These are phyloP conservation scores for Heteromurus nitidus DNA, from an alignment of 2,888 invertebrate species.

Conservation along the genomic window DNA sequence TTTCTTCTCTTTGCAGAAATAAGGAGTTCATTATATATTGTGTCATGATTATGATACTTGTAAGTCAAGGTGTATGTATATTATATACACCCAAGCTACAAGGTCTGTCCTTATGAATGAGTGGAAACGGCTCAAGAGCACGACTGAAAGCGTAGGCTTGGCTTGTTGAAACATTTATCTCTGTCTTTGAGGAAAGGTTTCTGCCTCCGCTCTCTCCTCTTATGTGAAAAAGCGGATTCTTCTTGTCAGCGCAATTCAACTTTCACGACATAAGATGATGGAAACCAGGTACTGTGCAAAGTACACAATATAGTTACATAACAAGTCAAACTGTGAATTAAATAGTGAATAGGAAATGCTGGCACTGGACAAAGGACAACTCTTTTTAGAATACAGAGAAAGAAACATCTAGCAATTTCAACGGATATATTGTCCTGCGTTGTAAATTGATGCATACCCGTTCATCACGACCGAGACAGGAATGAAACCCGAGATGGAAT, in stretches of 20 bases:
- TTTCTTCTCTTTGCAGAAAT: no score
- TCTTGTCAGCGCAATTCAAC: slow-evolving; percentile 51
- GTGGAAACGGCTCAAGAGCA: neutral
- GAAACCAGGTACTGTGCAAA: no score
- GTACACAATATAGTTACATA: no score
- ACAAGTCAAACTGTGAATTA: no score
- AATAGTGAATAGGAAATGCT: no score
- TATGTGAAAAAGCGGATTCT: slow-evolving; percentile 32
- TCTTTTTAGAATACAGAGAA: no score
- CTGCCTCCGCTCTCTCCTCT: slow-evolving; percentile 14
- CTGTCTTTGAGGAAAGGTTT: slow-evolving; percentile 41
- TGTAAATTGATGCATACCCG: slow-evolving; percentile 51
- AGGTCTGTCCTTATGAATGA: neutral
- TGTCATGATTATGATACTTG: no score
- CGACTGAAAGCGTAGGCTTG: slow-evolving; percentile 17
- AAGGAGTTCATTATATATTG: no score
- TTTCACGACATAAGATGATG: slow-evolving; percentile 30
- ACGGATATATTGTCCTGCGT: neutral
- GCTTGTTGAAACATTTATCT: slow-evolving; percentile 56
- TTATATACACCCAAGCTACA: neutral
- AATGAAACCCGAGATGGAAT: slow-evolving; percentile 17
- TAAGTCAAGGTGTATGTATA: neutral
- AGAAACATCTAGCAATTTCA: neutral
- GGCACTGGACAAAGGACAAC: no score
- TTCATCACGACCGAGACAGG: slow-evolving; percentile 38